A percentile compares a stretch with the other conserved stretches of the same genome.
Conservation (phyloP, 2,888 invertebrate species). For the Orchesellides sinensis region DNA sequence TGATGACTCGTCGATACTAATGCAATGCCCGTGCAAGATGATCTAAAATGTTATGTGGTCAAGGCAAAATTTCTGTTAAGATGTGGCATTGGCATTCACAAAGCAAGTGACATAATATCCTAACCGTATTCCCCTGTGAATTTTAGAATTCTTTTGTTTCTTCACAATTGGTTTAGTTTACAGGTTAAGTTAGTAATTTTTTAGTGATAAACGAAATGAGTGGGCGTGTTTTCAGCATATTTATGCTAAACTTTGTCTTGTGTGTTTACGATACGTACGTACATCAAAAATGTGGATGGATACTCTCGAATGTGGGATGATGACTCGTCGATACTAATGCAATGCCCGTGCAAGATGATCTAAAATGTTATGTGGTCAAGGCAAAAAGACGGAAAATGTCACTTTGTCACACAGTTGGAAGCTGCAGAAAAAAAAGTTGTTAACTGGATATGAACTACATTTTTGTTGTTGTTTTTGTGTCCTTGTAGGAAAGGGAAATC, state of each 20-base stretch:
- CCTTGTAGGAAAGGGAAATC: too few relatives aligned
- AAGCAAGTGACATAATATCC: conserved; percentile 14
- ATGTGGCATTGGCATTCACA: background rate
- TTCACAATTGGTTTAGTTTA: background rate
- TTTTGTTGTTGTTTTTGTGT: too few relatives aligned
- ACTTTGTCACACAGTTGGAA: background rate
- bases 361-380: conserved; percentile 59
- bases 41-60: conserved; percentile 56
- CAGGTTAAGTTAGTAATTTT: background rate
- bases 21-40: background rate
- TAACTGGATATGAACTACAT: too few relatives aligned
- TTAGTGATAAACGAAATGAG: background rate
- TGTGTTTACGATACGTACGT: background rate
- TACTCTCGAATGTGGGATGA: background rate
- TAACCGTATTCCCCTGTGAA: conserved; percentile 19
- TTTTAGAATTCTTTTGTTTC: background rate
- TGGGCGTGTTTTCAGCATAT: background rate
- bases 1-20: background rate
- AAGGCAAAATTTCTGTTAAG: conserved; percentile 23
- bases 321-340: background rate
- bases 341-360: too few relatives aligned
- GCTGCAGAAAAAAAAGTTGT: background rate
- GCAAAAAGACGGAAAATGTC: background rate
- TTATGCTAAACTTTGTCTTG: background rate
- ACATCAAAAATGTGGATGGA: background rate